These are phyloP conservation scores for Drosophila gunungcola DNA, from an alignment of 1,140 invertebrate species.

Conservation along the genomic window DNA sequence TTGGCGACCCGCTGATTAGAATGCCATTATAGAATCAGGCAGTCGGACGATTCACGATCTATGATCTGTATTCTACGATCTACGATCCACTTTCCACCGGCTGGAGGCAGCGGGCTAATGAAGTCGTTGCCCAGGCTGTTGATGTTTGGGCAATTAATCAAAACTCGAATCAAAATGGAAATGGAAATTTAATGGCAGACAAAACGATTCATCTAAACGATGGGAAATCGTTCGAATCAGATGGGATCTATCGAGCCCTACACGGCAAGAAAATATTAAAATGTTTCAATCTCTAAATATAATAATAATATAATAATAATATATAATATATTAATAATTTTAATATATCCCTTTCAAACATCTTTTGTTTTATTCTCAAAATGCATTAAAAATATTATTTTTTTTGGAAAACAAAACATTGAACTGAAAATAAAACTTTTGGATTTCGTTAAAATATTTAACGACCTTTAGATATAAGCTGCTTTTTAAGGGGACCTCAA, in stretches of 20 bases:
- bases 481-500: too few relatives aligned
- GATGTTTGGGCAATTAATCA: constrained; percentile 74
- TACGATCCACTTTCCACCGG: constrained; percentile 23
- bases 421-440: too few relatives aligned
- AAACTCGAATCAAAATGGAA: constrained; percentile 70
- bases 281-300: too few relatives aligned
- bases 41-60: constrained; percentile 3
- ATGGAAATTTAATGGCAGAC: constrained; percentile 75
- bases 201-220: constrained; percentile 63
- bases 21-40: constrained; percentile 47
- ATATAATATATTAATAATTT: too few relatives aligned
- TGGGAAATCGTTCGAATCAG: constrained; percentile 67
- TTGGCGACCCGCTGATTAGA: constrained; percentile 69
- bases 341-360: too few relatives aligned
- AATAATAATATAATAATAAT: too few relatives aligned
- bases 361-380: too few relatives aligned
- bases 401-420: too few relatives aligned
- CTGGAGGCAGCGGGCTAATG: constrained; percentile 51
- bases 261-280: constrained; percentile 1
- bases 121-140: constrained; percentile 56
- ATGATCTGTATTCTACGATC: constrained; percentile 1
- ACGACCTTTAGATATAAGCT: too few relatives aligned
- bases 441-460: too few relatives aligned
- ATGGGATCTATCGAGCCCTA: constrained; percentile 28
- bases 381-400: too few relatives aligned